Evolutionary conservation across 2,113 vertebrate species (phyloP).

Genomic region (Channa argus): DNA sequence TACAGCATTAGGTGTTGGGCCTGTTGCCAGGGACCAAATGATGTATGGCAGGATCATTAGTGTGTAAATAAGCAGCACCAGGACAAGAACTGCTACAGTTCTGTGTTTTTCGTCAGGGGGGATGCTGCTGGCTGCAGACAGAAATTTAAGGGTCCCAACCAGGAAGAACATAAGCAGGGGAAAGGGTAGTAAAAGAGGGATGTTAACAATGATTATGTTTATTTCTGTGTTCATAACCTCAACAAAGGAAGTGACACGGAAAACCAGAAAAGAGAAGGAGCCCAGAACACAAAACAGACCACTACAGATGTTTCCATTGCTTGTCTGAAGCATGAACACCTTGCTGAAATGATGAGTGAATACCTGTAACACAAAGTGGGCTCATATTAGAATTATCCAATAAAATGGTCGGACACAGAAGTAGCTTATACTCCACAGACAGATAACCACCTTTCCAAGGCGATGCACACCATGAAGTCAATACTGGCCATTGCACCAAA

Average conservation of each 20-base stretch:
- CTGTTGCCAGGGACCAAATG: neutral
- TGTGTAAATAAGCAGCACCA: slow-evolving; percentile 23
- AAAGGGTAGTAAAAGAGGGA: slow-evolving; percentile 1
- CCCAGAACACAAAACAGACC: slow-evolving; percentile 8
- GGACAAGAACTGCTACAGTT: slow-evolving; percentile 4
- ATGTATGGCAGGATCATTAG: slow-evolving; percentile 21
- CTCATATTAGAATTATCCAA: neutral
- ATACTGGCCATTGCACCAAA: neutral
- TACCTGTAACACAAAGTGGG: slow-evolving; percentile 12
- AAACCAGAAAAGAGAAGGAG: neutral
- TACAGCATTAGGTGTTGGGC: accelerated
- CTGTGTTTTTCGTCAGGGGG: slow-evolving; percentile 13
- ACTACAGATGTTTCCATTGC: neutral
- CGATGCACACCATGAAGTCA: neutral
- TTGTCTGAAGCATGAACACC: neutral
- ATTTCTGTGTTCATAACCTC: accelerated
- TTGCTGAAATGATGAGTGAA: neutral
- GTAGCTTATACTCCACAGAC: neutral
- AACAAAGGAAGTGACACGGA: too few relatives aligned
- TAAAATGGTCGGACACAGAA: neutral
- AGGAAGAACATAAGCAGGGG: slow-evolving; percentile 28
- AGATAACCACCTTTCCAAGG: slow-evolving; percentile 33
- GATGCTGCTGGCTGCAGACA: slow-evolving; percentile 9
- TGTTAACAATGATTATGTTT: accelerated
- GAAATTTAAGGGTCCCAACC: slow-evolving; percentile 11